phyloP scores from a whole-genome alignment of 2,888 invertebrate genomes.

The Diaprepes abbreviatus region DNA sequence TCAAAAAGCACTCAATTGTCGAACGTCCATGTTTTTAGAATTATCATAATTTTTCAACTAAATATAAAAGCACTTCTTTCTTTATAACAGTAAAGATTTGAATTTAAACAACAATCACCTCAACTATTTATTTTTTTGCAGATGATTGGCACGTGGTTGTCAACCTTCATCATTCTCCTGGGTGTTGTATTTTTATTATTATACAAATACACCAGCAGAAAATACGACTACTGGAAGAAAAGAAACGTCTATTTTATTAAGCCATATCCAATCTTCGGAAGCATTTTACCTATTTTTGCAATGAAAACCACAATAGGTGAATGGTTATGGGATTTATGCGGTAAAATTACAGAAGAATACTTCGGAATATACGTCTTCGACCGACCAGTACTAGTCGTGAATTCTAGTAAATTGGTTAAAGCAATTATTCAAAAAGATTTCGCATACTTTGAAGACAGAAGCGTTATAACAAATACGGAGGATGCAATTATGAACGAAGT shows the following conservation, averaged over 20 bases:
- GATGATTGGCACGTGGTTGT: neutral
- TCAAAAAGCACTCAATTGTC: too few relatives aligned
- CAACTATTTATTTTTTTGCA: neutral
- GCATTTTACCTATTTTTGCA: conserved; percentile 41
- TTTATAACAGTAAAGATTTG: too few relatives aligned
- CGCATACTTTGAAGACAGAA: conserved; percentile 68
- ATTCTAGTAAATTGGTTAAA: conserved; percentile 68
- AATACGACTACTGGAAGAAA: conserved; percentile 57
- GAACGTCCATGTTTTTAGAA: too few relatives aligned
- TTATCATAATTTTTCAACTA: too few relatives aligned
- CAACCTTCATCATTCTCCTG: neutral
- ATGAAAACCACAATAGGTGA: conserved; percentile 32
- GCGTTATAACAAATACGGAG: conserved; percentile 64
- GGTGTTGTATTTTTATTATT: conserved; percentile 16
- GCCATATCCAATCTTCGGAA: conserved; percentile 56
- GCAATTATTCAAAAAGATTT: conserved; percentile 69
- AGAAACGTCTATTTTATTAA: conserved; percentile 51
- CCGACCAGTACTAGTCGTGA: conserved; percentile 67
- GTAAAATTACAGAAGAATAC: conserved; percentile 57
- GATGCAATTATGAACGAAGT: conserved; percentile 66
- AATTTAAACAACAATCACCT: too few relatives aligned
- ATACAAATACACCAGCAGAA: conserved; percentile 54
- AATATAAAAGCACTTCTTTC: too few relatives aligned
- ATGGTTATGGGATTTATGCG: conserved; percentile 30
- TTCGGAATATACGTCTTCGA: conserved; percentile 70